Evolutionary conservation across 1,140 invertebrate genomes (phyloP), one percentile per base, ranked within the genome.

Genomic region (Eumaeus atala): DNA sequence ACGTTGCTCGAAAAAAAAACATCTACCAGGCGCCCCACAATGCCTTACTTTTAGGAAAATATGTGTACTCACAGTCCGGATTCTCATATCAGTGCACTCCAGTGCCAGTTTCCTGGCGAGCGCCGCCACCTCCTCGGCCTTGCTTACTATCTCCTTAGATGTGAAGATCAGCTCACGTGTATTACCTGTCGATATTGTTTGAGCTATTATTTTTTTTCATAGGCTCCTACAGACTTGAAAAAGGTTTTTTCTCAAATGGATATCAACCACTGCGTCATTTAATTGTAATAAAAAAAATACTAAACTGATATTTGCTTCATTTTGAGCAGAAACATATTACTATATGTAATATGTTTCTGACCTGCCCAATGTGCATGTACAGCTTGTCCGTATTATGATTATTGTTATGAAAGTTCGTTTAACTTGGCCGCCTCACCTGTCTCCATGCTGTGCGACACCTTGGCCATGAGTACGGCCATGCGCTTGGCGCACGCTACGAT

Each of bases 401-500:
- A 28, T 28, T 28, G 2, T 28, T 28, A 6, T 28, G 2, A 28
- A 28, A 28, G 2, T 28, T 28, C 6, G 21, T 28, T 28, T 28
- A 3, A 28, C 6, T 28, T 28, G 21, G 21, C 21, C 21, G 2
- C 21, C 37, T 58, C 61, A 84, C 78, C 74, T 0, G 66, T 70
- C 35, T 73, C 67, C 81, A 84, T 82, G 48, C 76, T 68, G 14
- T 98, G 96, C n/a, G 96, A 97, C 4, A 99, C 90, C 64, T 94
- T 92, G 3, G 96, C 98, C 98, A 99, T 99, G 3, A 99, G 89
- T 48, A 98, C 91, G 40, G 98, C 98, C 96, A 99, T 99, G 66
- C 95, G 93, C 80, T 98, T 99, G n/a, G 98, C 98, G 4, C 97
- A 97, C 3, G 95, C 97, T 67, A 99, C 98, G 56, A 99, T 97